Evolutionary conservation across 2,888 invertebrate species (phyloP), one percentile per base, ranked within the genome.

Genomic region (Nowickia ferox): DNA sequence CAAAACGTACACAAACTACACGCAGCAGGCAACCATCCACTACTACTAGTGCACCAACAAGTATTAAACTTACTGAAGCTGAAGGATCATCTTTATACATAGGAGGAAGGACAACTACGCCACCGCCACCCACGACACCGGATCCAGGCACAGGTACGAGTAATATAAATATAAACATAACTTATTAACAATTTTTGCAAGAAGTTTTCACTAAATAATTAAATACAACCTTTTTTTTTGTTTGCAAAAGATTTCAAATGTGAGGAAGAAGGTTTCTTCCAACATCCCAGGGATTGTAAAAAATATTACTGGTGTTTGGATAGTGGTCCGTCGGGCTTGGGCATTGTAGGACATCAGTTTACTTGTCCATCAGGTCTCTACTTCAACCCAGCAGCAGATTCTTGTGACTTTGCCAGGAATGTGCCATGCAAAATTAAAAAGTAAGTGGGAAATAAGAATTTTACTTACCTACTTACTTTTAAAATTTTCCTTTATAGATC

Each of bases 281-380:
- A 96, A 17, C 97, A 98, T 93, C 98, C 98, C 0, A 95, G 97
- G 55, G 98, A 98, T 92, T 98, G 98, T 93, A 97, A 97, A 92
- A 98, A 98, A 91, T 98, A 98, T 91, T 98, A 97, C 93, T 98
- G 98, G 98, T 98, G 98, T 91, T 93, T 98, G 87, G 97, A 97
- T 91, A 97, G 96, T 89, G 97, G 97, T 4, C 96, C 97, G 0
- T 97, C 97, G 0, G 96, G 97, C 90, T 94, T 97, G 19, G 98
- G 98, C 86, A 96, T 98, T 68, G 96, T 98, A 6, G 97, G 97
- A 0, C 97, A 98, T 93, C 96, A 97, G 91, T 98, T 98, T 91
- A 98, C 97, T 0, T 98, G 98, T 90, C 98, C 98, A 6, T 97
- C 98, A 79, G 97, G 97, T 40, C 93, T 98, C 11, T 97, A 96